Percentiles rank a stretch among this genome's conserved stretches.
Evolutionary conservation across 2,113 vertebrate species (phyloP).

Genomic region (Lepisosteus osseus): DNA sequence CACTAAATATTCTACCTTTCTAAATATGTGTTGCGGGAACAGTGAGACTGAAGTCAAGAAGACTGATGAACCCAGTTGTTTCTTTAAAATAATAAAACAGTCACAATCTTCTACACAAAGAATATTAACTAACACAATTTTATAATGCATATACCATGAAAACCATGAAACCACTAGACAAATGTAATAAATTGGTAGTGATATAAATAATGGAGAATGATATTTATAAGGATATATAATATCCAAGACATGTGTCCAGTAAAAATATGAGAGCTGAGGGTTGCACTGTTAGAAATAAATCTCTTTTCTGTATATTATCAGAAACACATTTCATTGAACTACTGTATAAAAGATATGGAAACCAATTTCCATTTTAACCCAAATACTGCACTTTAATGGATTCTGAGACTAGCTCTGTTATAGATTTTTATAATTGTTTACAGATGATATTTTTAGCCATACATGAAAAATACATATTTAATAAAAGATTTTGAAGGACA

Average conservation of each 20-base stretch:
- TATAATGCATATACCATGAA: background rate
- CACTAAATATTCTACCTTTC: too few species aligned
- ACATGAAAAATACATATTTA: too few species aligned
- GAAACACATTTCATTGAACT: constrained; percentile 20
- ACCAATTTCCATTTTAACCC: constrained; percentile 23
- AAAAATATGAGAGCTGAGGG: constrained; percentile 7
- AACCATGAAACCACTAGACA: constrained; percentile 3
- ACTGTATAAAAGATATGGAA: constrained; percentile 27
- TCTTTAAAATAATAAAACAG: background rate
- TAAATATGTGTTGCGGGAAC: too few species aligned
- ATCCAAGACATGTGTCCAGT: constrained; percentile 10
- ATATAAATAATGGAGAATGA: constrained; percentile 1
- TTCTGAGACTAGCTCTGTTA: constrained; percentile 5
- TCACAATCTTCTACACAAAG: background rate
- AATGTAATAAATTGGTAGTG: constrained; percentile 15
- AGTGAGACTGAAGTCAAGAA: too few species aligned
- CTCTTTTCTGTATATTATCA: constrained; percentile 24
- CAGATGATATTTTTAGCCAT: too few species aligned
- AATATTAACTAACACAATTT: too few species aligned
- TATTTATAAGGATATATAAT: background rate
- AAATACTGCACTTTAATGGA: constrained; percentile 33
- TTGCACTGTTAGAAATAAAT: background rate
- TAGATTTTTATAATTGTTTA: too few species aligned
- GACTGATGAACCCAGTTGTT: too few species aligned
- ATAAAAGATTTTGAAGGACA: too few species aligned